Evolutionary conservation across 2,797 vertebrate genomes (phyloP).

Genomic region (Mallotus villosus): DNA sequence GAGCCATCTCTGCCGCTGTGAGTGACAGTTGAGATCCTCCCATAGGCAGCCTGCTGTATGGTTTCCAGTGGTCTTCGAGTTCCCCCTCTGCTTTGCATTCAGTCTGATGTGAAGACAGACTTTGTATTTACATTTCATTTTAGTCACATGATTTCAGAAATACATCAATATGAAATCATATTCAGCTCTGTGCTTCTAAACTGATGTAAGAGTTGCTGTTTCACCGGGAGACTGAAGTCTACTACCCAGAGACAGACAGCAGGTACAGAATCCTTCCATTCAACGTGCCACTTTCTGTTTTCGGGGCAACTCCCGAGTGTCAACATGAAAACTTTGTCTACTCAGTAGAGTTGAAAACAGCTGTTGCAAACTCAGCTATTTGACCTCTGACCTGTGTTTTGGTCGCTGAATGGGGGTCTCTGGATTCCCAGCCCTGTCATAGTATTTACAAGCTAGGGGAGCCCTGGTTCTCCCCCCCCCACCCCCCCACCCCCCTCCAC

Average conservation of each 20-base stretch:
- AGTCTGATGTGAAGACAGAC: too few relatives aligned
- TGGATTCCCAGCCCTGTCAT: slow-evolving; percentile 82
- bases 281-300: slow-evolving; percentile 14
- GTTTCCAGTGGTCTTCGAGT: background rate
- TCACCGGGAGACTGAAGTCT: background rate
- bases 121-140: background rate
- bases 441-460: slow-evolving; percentile 84
- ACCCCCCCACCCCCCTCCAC: slow-evolving; percentile 24
- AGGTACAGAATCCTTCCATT: background rate
- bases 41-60: background rate
- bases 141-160: background rate
- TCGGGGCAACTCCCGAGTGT: background rate
- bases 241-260: background rate
- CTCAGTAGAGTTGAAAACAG: slow-evolving; percentile 71
- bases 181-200: too few relatives aligned
- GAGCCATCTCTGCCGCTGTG: slow-evolving; percentile 52
- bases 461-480: slow-evolving; percentile 70
- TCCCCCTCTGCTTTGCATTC: too few relatives aligned
- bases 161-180: too few relatives aligned
- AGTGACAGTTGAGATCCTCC: slow-evolving; percentile 38
- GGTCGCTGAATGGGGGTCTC: slow-evolving; percentile 77
- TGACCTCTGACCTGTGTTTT: slow-evolving; percentile 83
- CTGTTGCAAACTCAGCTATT: slow-evolving; percentile 80
- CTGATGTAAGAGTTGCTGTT: background rate
- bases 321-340: slow-evolving; percentile 26